phyloP scores from a whole-genome alignment of 2,113 vertebrate species.

The Probosciger aterrimus region DNA sequence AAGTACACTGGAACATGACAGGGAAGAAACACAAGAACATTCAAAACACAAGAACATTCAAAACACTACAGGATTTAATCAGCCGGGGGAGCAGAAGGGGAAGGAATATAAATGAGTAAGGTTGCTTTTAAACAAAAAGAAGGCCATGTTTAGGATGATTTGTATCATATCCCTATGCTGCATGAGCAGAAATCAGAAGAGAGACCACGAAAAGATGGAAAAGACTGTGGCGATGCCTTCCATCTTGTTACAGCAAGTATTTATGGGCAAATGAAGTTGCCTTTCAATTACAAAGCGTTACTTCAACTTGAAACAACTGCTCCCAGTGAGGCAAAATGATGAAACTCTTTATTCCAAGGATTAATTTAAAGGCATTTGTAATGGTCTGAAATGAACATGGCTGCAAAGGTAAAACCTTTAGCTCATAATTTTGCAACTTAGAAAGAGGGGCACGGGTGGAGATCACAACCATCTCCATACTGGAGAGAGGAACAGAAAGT shows the following conservation, averaged over 20 bases:
- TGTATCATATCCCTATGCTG: neutral
- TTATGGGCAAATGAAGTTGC: neutral
- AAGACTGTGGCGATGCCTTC: neutral
- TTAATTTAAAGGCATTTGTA: neutral
- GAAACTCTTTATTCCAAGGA: neutral
- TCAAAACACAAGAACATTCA: neutral
- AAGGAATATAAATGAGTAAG: neutral
- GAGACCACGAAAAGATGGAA: neutral
- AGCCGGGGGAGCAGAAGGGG: neutral
- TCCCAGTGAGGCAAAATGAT: neutral
- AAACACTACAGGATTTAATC: neutral
- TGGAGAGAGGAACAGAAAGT: neutral
- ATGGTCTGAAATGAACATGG: neutral
- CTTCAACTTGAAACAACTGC: constrained; percentile 4
- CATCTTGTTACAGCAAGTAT: neutral
- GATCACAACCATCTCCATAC: neutral
- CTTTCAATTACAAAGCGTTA: neutral
- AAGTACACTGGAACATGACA: neutral
- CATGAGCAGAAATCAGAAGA: neutral
- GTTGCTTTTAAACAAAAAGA: neutral
- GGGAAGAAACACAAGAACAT: neutral
- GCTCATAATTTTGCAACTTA: neutral
- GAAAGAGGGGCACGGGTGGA: neutral
- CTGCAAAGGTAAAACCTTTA: neutral
- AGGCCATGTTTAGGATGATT: neutral